Evolutionary conservation across 2,888 invertebrate species (phyloP).

Genomic region (Marasmarcha lunaedactyla): DNA sequence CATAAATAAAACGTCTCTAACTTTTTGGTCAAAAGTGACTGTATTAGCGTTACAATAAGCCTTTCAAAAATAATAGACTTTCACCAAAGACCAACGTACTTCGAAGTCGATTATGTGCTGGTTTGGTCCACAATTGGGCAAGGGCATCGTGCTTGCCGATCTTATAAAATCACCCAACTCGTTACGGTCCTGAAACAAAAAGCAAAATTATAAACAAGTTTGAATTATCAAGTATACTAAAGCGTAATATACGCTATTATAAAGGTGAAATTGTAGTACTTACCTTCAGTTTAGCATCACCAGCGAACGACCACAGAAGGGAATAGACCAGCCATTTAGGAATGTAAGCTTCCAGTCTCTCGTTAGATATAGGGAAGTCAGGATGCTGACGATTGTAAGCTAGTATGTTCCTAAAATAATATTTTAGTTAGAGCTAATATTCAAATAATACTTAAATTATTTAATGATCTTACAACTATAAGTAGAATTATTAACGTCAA

Average conservation of each 20-base stretch:
- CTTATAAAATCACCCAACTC: constrained; percentile 97
- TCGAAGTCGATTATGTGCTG: constrained; percentile 96
- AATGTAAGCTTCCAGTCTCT: constrained; percentile 93
- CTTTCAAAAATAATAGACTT: too few species aligned
- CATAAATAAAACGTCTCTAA: too few species aligned
- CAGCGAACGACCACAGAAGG: constrained; percentile 97
- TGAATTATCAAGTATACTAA: too few species aligned
- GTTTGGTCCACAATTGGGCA: constrained; percentile 84
- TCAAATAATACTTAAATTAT: too few species aligned
- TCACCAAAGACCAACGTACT: too few species aligned
- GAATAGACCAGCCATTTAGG: constrained; percentile 94
- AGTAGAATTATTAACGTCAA: too few species aligned
- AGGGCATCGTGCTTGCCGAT: constrained; percentile 91
- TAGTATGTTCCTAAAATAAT: constrained; percentile 79
- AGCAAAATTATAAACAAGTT: constrained; percentile 2
- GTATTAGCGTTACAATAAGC: too few species aligned
- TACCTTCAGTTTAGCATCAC: constrained; percentile 97
- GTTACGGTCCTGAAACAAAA: constrained; percentile 72
- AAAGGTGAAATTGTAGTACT: constrained; percentile 10
- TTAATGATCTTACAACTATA: too few species aligned
- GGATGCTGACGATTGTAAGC: constrained; percentile 93
- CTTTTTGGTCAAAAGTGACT: too few species aligned
- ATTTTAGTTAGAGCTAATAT: too few species aligned
- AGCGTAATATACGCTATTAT: too few species aligned
- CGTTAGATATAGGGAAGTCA: constrained; percentile 94